Percentiles rank a stretch among this genome's conserved stretches.
Conservation (phyloP, 2,113 vertebrate genomes). For the human (Homo sapiens) region DNA sequence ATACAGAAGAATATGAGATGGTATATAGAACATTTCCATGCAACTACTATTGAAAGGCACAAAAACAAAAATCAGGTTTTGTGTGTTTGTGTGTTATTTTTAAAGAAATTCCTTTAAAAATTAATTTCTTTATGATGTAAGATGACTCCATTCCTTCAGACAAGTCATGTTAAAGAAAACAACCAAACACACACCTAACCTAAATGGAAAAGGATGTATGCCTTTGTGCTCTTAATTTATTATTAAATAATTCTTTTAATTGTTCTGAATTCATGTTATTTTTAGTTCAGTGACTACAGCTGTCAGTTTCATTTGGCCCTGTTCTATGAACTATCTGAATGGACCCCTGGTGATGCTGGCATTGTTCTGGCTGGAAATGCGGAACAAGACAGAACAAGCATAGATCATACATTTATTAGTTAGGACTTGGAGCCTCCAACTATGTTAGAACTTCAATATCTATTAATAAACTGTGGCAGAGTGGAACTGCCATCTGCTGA, state of each 20-base stretch:
- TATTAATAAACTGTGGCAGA: slow-evolving; percentile 85
- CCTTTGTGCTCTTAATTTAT: not conserved
- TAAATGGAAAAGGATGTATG: not conserved
- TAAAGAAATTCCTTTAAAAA: slow-evolving; percentile 43
- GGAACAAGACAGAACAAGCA: slow-evolving; percentile 68
- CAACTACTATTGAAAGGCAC: slow-evolving; percentile 6
- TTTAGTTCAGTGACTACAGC: slow-evolving; percentile 48
- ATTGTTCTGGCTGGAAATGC: slow-evolving; percentile 34
- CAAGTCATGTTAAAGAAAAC: not conserved
- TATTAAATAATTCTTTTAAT: slow-evolving; percentile 43
- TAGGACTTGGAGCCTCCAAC: slow-evolving; percentile 76
- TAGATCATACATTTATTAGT: slow-evolving; percentile 77
- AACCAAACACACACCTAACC: not conserved
- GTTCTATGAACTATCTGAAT: slow-evolving; percentile 20
- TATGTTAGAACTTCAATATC: slow-evolving; percentile 83
- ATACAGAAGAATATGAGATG: not conserved
- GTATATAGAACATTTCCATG: not conserved
- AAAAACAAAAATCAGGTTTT: slow-evolving; percentile 22
- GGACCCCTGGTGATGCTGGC: not conserved
- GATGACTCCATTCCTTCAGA: not conserved
- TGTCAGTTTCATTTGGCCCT: slow-evolving; percentile 41
- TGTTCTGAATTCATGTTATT: slow-evolving; percentile 39
- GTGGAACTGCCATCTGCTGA: slow-evolving; percentile 82
- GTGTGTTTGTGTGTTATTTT: not conserved
- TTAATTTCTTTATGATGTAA: not conserved